Base-by-base conservation (phyloP, 92 coral and sea anemone species). In the Ricordea florida region DNA sequence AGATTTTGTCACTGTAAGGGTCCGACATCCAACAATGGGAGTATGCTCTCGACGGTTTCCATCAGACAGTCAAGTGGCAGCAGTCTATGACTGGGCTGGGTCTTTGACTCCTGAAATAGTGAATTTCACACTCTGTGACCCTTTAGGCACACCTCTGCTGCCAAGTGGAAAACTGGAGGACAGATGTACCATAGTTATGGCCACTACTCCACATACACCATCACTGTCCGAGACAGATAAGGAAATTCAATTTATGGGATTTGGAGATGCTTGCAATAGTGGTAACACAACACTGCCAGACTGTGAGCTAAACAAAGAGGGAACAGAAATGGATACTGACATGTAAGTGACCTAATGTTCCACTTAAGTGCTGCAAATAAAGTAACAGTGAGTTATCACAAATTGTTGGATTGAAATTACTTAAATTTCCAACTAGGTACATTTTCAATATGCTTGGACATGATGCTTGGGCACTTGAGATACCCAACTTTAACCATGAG, bases 81-180 rank as follows among this genome's bases (percentile, higher is more conserved):
- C n/a, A n/a, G n/a, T n/a, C n/a, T n/a, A n/a, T n/a, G n/a, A n/a
- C 63, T 82, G 88, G 81, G 82, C 76, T 52, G 63, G 82, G 24
- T 82, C 77, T 55, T 59, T 82, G 53, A 50, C 69, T 46, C 76
- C 77, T 20, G 82, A 74, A 45, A 57, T 67, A 28, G 66, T 38
- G 70, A 57, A 79, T 67, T 79, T 85, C 38, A 72, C 86, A 79
- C 80, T 79, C 51, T 78, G 86, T 79, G 80, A 85, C 52, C 90
- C 79, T 25, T 51, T 79, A 50, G 86, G 90, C 34, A 61, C 50
- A 46, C 64, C 57, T 46, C 70, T 72, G 58, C 45, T 49, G 31
- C 69, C 81, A 48, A 72, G 87, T 74, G 38, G 56, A 37, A 44
- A 81, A 50, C 57, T 72, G 38, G 72, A 65, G 48, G 81, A 81